Evolutionary conservation across 2,888 invertebrate genomes (phyloP), one percentile per base, ranked within the genome.

Genomic region (Thelaira solivaga): DNA sequence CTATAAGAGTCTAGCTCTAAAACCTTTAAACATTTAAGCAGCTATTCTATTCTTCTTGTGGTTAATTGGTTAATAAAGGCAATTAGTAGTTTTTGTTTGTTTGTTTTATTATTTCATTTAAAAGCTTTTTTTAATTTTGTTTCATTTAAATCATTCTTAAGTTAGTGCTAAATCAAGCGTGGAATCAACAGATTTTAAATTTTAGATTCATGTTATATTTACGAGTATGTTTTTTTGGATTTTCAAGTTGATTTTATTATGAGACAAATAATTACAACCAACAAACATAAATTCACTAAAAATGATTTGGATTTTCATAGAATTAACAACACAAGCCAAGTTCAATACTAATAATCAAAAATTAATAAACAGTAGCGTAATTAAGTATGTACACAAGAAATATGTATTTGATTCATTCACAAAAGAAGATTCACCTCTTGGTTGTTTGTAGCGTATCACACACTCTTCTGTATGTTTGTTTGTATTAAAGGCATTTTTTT

Each of bases 391-490:
- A 69, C 26, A 43, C n/a, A n/a, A n/a, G n/a, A n/a, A n/a, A n/a
- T n/a, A 34, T 24, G 62, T 41, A 31, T 53, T 71, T 65, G 71
- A 55, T 75, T 75, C 64, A 82, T 81, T 82, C 83, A 16, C 16
- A 4, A 31, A 39, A 62, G 57, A 49, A 65, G 53, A 84, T 86
- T 89, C 89, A 96, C 96, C 96, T 96, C 94, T 93, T 89, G 93
- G 93, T 90, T 93, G 94, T 92, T 95, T 96, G 93, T 96, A 96
- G 90, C 94, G 94, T 90, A 96, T 96, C 91, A 96, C 93, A 93
- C 93, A 96, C 91, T 96, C 96, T 91, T 95, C 96, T 96, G 95
- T 88, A 93, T 89, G 89, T 43, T 36, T 31, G 49, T 49, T 55
- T 39, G n/a, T n/a, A n/a, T n/a, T n/a, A n/a, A 26, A 69, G 68